These are phyloP conservation scores for Paradisaea rubra DNA, from an alignment of 2,113 vertebrate genomes.

Conservation along the genomic window DNA sequence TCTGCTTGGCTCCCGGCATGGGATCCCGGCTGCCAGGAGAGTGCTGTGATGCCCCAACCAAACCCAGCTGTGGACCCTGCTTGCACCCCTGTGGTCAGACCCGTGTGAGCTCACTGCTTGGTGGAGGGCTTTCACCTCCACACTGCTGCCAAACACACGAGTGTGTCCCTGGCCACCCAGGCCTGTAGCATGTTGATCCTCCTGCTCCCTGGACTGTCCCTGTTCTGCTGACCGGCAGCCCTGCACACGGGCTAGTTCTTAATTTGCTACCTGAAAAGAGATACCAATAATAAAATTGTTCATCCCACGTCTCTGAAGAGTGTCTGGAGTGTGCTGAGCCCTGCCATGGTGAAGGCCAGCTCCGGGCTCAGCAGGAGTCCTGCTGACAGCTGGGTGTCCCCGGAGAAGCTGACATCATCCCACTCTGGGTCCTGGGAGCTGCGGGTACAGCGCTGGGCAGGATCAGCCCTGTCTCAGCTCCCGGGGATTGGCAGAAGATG, in stretches of 20 bases:
- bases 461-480: not conserved
- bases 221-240: not conserved
- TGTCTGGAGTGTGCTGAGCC: not conserved
- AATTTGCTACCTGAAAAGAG: not conserved
- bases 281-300: slow-evolving; percentile 25
- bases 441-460: fast-evolving
- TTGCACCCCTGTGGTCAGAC: not conserved
- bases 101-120: not conserved
- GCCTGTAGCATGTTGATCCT: slow-evolving; percentile 8
- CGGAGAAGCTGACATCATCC: fast-evolving
- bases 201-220: not conserved
- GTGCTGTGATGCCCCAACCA: fast-evolving
- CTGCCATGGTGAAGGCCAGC: fast-evolving
- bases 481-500: not conserved
- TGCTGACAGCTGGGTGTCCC: not conserved
- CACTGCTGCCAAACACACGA: not conserved
- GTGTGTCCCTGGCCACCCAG: not conserved
- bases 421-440: fast-evolving
- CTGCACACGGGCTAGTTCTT: not conserved
- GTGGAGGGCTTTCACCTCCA: not conserved
- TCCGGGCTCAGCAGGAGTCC: fast-evolving
- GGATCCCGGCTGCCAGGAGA: not conserved
- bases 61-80: not conserved
- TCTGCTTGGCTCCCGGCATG: not conserved
- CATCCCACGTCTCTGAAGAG: not conserved